Evolutionary conservation across 2,113 vertebrate species (phyloP).

Genomic region (Takifugu bimaculatus): DNA sequence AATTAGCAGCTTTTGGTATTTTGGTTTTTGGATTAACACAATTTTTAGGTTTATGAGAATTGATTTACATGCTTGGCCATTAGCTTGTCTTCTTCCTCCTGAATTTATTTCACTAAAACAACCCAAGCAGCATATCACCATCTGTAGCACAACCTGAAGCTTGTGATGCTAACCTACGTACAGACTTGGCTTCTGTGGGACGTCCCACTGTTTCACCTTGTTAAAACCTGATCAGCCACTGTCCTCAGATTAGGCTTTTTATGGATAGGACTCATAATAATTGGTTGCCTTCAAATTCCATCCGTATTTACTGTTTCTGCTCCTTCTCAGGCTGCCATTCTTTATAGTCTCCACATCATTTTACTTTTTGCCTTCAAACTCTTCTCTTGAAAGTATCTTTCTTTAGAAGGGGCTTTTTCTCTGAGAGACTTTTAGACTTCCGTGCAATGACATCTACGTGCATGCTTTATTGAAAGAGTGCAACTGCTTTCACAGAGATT

Average conservation of each 20-base stretch:
- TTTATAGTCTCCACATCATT: not conserved
- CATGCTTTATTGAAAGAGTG: conserved; percentile 42
- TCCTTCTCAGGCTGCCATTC: not conserved
- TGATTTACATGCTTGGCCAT: conserved; percentile 20
- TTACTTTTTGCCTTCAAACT: not conserved
- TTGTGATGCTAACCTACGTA: conserved; percentile 39
- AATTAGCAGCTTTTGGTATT: not conserved
- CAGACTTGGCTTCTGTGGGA: conserved; percentile 50
- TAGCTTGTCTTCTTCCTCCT: conserved; percentile 6
- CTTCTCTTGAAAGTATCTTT: too few species aligned
- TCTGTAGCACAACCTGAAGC: conserved; percentile 62
- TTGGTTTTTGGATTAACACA: conserved; percentile 14
- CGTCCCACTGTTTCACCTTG: conserved; percentile 38
- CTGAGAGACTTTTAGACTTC: not conserved
- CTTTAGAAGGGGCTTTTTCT: too few species aligned
- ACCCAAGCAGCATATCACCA: conserved; percentile 55
- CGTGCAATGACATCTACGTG: conserved; percentile 8
- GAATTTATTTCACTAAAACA: conserved; percentile 57
- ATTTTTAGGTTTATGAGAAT: conserved; percentile 28
- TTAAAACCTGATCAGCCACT: conserved; percentile 25
- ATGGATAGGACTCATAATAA: conserved; percentile 14
- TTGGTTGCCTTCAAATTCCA: conserved; percentile 12
- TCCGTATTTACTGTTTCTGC: not conserved
- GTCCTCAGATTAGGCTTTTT: conserved; percentile 12
- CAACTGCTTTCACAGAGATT: conserved; percentile 18